phyloP scores from a whole-genome alignment of 2,113 vertebrate genomes.

The Neotoma lepida region DNA sequence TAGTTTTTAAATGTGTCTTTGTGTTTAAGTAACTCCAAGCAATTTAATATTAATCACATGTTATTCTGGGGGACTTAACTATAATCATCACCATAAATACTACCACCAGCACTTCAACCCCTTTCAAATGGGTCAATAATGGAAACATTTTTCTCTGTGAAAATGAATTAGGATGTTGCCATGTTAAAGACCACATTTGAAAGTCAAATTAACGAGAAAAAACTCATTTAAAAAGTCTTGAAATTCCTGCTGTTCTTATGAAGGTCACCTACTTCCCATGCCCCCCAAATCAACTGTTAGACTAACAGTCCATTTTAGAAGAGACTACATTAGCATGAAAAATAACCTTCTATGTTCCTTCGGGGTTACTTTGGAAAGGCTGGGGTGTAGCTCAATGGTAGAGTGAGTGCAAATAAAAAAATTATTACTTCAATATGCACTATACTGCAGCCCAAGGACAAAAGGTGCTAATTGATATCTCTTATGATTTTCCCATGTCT shows the following conservation, averaged over 20 bases:
- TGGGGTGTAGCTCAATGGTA: background rate
- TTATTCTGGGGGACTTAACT: conserved; percentile 32
- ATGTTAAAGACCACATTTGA: conserved; percentile 37
- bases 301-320: conserved; percentile 57
- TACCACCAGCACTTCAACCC: background rate
- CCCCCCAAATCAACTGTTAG: background rate
- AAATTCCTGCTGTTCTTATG: conserved; percentile 33
- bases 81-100: conserved; percentile 1
- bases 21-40: conserved; percentile 38
- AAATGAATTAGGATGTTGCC: background rate
- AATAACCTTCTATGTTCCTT: conserved; percentile 18
- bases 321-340: conserved; percentile 21
- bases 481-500: conserved; percentile 2
- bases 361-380: background rate
- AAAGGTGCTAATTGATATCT: conserved; percentile 5
- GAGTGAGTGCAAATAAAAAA: background rate
- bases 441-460: background rate
- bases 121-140: conserved; percentile 51
- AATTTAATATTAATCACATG: conserved; percentile 55
- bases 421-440: conserved; percentile 1
- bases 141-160: conserved; percentile 30
- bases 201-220: conserved; percentile 61
- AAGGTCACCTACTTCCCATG: background rate
- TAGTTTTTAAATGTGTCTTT: conserved; percentile 26
- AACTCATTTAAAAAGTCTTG: conserved; percentile 25